Evolutionary conservation across 2,888 invertebrate genomes (phyloP).

Genomic region (Drosophila parthenogenetica): DNA sequence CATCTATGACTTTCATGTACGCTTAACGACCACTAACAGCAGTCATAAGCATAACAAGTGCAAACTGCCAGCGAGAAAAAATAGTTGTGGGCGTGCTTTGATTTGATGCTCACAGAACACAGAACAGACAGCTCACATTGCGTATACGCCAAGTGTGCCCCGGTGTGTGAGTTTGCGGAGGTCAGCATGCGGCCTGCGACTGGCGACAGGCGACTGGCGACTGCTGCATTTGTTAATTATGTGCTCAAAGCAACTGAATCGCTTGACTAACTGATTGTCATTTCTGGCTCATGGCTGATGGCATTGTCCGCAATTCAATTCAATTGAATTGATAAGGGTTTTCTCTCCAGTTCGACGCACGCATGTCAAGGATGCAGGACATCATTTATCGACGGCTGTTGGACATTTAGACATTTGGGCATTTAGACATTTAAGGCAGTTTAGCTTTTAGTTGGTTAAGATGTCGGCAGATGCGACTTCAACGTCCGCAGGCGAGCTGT

Average conservation of each 20-base stretch:
- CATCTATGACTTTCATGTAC: slow-evolving; percentile 32
- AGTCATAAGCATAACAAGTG: slow-evolving; percentile 60
- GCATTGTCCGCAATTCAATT: slow-evolving; percentile 21
- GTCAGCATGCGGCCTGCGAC: neutral
- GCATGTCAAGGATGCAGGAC: slow-evolving; percentile 25
- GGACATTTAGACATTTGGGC: slow-evolving; percentile 12
- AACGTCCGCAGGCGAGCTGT: slow-evolving; percentile 3
- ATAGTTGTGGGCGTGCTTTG: slow-evolving; percentile 24
- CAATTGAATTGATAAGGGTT: slow-evolving; percentile 52
- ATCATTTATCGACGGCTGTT: neutral
- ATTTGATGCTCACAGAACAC: slow-evolving; percentile 29
- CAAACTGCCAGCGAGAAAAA: slow-evolving; percentile 16
- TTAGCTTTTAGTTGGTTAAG: slow-evolving; percentile 19
- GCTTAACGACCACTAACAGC: slow-evolving; percentile 52
- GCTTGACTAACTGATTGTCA: slow-evolving; percentile 46
- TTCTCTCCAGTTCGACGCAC: slow-evolving; percentile 6
- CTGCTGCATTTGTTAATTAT: slow-evolving; percentile 68
- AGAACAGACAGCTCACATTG: slow-evolving; percentile 36
- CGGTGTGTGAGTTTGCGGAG: slow-evolving; percentile 7
- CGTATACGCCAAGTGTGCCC: slow-evolving; percentile 42
- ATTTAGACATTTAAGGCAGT: slow-evolving; percentile 25
- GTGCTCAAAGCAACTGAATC: slow-evolving; percentile 24
- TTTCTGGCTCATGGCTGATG: slow-evolving; percentile 25
- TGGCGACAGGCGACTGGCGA: neutral
- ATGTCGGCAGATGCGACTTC: neutral